Evolutionary conservation across 2,888 invertebrate species (phyloP).

Genomic region (Sarcophaga carnaria): DNA sequence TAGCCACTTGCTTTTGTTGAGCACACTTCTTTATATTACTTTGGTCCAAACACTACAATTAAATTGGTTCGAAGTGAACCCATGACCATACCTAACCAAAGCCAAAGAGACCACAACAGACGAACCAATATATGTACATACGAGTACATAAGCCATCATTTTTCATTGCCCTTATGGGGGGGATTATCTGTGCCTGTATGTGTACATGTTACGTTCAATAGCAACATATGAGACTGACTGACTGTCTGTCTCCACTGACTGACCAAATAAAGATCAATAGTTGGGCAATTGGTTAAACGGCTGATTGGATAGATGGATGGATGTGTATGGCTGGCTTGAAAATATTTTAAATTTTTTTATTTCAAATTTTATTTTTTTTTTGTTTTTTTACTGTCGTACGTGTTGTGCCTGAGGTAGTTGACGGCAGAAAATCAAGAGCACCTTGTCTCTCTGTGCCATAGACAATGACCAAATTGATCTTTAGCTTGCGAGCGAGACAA

Average conservation of each 20-base stretch:
- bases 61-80: slow-evolving; percentile 30
- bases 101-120: too few species aligned
- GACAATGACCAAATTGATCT: slow-evolving; percentile 36
- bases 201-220: background rate
- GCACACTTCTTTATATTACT: background rate
- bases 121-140: too few species aligned
- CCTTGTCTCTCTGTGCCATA: background rate
- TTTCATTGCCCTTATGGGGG: background rate
- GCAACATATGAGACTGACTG: slow-evolving; percentile 4
- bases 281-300: background rate
- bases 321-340: slow-evolving; percentile 17
- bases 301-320: slow-evolving; percentile 2
- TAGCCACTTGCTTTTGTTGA: background rate
- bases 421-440: slow-evolving; percentile 22
- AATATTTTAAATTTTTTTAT: background rate
- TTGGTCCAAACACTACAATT: slow-evolving; percentile 38
- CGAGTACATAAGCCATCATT: background rate
- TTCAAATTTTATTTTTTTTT: slow-evolving; percentile 31
- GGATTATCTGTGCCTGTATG: background rate
- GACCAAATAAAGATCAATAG: background rate
- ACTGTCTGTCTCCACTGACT: too few species aligned
- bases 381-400: slow-evolving; percentile 19
- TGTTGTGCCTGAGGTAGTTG: slow-evolving; percentile 10
- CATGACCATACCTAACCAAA: too few species aligned
- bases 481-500: background rate